Percentiles rank a stretch among this genome's conserved stretches.
phyloP scores from a whole-genome alignment of 2,888 invertebrate species.

The Laothoe populi region DNA sequence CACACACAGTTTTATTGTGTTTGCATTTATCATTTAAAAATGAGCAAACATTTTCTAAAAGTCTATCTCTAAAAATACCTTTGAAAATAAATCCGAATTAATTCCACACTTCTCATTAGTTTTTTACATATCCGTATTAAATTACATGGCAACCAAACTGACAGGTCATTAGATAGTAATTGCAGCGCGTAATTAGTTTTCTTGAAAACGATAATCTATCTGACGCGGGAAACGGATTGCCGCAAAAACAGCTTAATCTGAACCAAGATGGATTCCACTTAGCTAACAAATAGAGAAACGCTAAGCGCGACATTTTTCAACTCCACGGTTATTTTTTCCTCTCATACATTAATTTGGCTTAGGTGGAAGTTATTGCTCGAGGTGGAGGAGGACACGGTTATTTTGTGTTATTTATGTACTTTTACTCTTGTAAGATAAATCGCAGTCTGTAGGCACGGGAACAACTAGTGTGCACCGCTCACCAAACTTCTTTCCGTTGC shows the following conservation, averaged over 20 bases:
- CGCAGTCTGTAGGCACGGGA: too few relatives aligned
- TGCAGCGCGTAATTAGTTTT: constrained; percentile 15
- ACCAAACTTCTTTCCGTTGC: too few relatives aligned
- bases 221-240: constrained; percentile 1
- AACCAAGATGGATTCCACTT: neutral
- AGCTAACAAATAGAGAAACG: constrained; percentile 11
- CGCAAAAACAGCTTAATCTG: constrained; percentile 11
- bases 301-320: constrained; percentile 6
- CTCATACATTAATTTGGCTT: neutral
- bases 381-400: neutral
- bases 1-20: too few relatives aligned
- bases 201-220: neutral
- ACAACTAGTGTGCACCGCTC: too few relatives aligned
- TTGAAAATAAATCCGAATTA: too few relatives aligned
- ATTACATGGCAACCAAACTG: neutral
- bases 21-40: too few relatives aligned
- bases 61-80: too few relatives aligned
- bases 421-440: neutral
- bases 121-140: neutral
- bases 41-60: too few relatives aligned
- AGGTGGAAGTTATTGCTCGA: neutral
- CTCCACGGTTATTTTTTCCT: neutral
- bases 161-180: constrained; percentile 13
- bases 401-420: neutral
- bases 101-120: neutral